Evolutionary conservation across 2,797 vertebrate genomes (phyloP).

Genomic region (Pangasius mekongensis): DNA sequence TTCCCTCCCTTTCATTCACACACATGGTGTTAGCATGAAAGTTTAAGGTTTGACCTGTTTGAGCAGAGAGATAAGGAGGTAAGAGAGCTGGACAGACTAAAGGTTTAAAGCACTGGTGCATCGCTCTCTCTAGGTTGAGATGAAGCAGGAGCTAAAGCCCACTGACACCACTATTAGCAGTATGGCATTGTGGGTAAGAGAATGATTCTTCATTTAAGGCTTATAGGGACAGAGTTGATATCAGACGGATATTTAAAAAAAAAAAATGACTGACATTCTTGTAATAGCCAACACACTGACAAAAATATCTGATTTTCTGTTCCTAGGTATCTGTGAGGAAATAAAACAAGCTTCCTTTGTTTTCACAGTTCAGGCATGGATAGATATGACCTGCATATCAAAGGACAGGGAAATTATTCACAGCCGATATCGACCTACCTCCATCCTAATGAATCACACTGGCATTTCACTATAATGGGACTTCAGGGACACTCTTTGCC

Average conservation of each 20-base stretch:
- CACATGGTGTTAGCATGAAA: neutral
- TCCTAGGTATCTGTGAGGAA: conserved; percentile 33
- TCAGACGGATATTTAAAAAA: neutral
- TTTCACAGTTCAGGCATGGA: conserved; percentile 22
- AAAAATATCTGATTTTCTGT: conserved; percentile 44
- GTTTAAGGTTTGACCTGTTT: neutral
- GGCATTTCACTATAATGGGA: conserved; percentile 50
- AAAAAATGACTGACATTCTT: neutral
- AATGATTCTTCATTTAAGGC: neutral
- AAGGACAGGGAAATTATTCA: conserved; percentile 47
- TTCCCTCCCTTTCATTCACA: too few species aligned
- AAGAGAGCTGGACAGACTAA: neutral
- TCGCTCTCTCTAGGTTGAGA: neutral
- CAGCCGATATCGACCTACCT: conserved; percentile 33
- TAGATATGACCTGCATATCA: conserved; percentile 41
- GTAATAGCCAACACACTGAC: conserved; percentile 23
- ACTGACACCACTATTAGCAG: neutral
- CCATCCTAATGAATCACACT: conserved; percentile 41
- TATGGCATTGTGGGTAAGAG: neutral
- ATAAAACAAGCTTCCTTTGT: conserved; percentile 46
- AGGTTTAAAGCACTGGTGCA: neutral
- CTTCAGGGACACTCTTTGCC: conserved; percentile 19
- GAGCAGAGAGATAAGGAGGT: neutral
- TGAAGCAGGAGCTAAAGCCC: neutral
- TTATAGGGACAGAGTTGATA: neutral